Percentiles rank a stretch among this genome's conserved stretches.
These are phyloP conservation scores for Acanthisitta chloris DNA, from an alignment of 2,113 vertebrate genomes.

Conservation along the genomic window DNA sequence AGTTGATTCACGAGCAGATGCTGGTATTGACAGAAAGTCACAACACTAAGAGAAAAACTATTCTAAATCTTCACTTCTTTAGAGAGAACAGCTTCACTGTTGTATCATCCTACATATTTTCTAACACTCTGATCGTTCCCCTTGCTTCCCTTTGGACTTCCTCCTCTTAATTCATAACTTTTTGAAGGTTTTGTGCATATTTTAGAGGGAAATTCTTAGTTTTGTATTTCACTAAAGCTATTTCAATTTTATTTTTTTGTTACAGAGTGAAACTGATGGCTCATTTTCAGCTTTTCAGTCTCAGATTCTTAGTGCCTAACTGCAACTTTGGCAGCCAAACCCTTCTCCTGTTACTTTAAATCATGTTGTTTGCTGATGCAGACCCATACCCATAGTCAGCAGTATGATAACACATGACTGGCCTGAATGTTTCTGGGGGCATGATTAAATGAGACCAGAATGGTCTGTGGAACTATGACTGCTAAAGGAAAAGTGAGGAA, in stretches of 20 bases:
- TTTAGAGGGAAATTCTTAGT: not conserved
- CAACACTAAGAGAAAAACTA: not conserved
- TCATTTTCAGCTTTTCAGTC: not conserved
- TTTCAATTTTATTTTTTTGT: not conserved
- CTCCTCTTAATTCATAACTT: not conserved
- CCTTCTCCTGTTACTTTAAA: not conserved
- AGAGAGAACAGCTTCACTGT: not conserved
- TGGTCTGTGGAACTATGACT: not conserved
- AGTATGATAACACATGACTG: not conserved
- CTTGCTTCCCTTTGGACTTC: not conserved
- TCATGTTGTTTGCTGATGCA: not conserved
- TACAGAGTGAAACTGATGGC: not conserved
- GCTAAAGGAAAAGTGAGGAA: not conserved
- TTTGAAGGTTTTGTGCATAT: not conserved
- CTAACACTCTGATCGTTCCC: not conserved
- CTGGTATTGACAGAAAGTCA: not conserved
- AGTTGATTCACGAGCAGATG: not conserved
- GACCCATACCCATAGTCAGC: rapidly evolving
- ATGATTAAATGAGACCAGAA: not conserved
- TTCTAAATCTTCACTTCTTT: not conserved
- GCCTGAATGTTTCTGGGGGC: not conserved
- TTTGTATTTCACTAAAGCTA: not conserved
- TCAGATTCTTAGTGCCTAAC: not conserved
- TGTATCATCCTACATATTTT: not conserved
- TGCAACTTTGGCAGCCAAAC: not conserved